A percentile compares a stretch with the other conserved stretches of the same genome.
These are phyloP conservation scores for Cheilinus undulatus DNA, from an alignment of 2,113 vertebrate species.

Conservation along the genomic window DNA sequence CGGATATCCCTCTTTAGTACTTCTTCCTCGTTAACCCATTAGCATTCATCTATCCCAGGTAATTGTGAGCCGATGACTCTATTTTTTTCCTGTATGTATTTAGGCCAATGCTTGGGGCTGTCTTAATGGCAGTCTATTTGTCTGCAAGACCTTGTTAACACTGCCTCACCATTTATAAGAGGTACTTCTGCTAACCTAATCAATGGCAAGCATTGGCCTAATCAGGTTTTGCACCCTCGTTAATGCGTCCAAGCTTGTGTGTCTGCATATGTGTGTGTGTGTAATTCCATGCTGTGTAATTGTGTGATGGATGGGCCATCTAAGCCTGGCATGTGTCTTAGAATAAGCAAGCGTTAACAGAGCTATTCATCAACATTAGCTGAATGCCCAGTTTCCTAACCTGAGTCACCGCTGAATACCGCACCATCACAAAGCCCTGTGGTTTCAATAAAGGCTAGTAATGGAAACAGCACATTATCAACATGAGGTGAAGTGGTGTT, in stretches of 20 bases:
- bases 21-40: conserved; percentile 53
- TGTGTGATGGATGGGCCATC: conserved; percentile 66
- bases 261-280: conserved; percentile 12
- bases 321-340: conserved; percentile 61
- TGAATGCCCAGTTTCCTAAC: conserved; percentile 29
- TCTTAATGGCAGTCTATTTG: conserved; percentile 73
- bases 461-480: conserved; percentile 15
- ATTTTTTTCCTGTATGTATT: conserved; percentile 66
- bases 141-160: conserved; percentile 71
- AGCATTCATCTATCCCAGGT: conserved; percentile 61
- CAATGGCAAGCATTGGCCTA: conserved; percentile 73
- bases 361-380: conserved; percentile 74
- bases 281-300: conserved; percentile 48
- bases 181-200: conserved; percentile 71
- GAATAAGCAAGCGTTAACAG: conserved; percentile 63
- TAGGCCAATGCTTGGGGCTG: conserved; percentile 51
- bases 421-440: background rate
- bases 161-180: conserved; percentile 66
- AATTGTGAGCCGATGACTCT: conserved; percentile 60
- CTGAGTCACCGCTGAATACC: background rate
- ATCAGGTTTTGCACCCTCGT: conserved; percentile 72
- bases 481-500: conserved; percentile 1
- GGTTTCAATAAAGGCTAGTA: background rate
- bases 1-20: conserved; percentile 8
- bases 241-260: conserved; percentile 58